Evolutionary conservation across 2,888 invertebrate species (phyloP), one percentile per base, ranked within the genome.

Genomic region (Nesidiocoris tenuis): DNA sequence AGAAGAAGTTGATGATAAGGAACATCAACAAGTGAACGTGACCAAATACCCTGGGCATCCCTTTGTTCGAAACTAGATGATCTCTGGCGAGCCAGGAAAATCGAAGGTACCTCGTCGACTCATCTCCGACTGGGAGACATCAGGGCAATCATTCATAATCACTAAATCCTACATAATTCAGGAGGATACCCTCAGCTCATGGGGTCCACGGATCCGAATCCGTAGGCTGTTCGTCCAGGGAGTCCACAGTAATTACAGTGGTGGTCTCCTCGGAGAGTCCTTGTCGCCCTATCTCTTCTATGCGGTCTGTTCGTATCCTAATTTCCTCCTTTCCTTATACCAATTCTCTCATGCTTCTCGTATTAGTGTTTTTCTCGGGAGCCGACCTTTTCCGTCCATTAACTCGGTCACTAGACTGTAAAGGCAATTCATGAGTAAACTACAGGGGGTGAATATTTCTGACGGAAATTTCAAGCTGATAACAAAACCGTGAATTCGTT

Each of bases 131-230:
- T 39, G 39, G 39, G 39, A 39, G 39, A 39, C 39, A 67, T 55
- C 67, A 22, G 55, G 55, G 56, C 72, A 72, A 61, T 61, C 72
- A 61, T 61, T 72, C 72, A 72, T 72, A 72, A 72, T 72, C 72
- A 72, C 61, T 72, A 72, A 72, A 72, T 72, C 55, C 72, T 72
- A 61, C 72, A 72, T 72, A 72, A 72, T 72, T 72, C 72, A 72
- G 56, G 67, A 55, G 23, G 55, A 67, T 55, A 55, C 54, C 67
- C 56, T 67, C 67, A 22, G 21, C 55, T 39, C 12, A 39, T 39
- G 12, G 39, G 5, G 39, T 39, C 39, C 39, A 12, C 12, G 3
- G 39, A 12, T 39, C 39, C 39, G 5, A 39, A 7, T 3, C 39
- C 12, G 12, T 39, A 7, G 39, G 39, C 3, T 39, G 39, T 39